Evolutionary conservation across 2,113 vertebrate genomes (phyloP).

Genomic region (Cettia cetti): DNA sequence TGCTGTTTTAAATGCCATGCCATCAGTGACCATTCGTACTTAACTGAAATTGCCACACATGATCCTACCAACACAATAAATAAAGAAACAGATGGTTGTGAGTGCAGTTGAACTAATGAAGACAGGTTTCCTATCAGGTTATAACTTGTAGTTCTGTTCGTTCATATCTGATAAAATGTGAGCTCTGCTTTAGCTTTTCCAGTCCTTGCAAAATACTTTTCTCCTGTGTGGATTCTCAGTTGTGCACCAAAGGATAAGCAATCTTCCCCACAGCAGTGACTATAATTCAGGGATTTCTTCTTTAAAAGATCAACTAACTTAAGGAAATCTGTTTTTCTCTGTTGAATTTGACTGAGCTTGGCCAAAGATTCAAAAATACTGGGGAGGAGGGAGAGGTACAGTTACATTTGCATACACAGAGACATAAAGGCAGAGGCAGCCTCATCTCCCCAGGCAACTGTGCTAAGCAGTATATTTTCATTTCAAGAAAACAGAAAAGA

Average conservation of each 20-base stretch:
- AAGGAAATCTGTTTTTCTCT: not conserved
- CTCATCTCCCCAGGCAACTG: not conserved
- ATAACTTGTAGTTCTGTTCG: not conserved
- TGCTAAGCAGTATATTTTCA: not conserved
- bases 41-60: not conserved
- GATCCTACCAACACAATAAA: not conserved
- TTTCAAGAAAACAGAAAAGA: not conserved
- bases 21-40: not conserved
- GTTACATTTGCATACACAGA: not conserved
- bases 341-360: not conserved
- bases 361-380: not conserved
- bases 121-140: not conserved
- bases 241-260: not conserved
- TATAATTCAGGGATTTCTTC: not conserved
- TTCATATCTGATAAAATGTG: not conserved
- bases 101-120: not conserved
- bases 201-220: not conserved
- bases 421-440: not conserved
- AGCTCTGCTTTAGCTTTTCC: not conserved
- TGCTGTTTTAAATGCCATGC: not conserved
- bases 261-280: not conserved
- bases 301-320: not conserved
- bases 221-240: not conserved
- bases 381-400: not conserved
- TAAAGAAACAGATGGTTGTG: not conserved